Evolutionary conservation across 2,797 vertebrate genomes (phyloP).

Genomic region (Sebastolobus alascanus): DNA sequence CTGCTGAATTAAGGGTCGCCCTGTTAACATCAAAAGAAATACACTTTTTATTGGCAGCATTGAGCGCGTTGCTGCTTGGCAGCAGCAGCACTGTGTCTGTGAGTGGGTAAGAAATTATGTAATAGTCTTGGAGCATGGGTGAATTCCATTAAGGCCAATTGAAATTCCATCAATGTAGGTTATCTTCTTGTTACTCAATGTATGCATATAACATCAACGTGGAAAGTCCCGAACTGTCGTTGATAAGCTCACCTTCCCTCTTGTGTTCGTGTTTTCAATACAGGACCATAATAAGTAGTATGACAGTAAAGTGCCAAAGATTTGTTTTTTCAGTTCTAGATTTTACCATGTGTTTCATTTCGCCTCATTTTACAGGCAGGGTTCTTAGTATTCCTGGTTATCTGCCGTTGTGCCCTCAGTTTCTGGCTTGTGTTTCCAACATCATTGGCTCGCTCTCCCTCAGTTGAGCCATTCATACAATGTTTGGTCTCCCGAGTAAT

Average conservation of each 20-base stretch:
- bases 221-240: neutral
- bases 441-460: neutral
- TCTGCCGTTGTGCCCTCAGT: neutral
- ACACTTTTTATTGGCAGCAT: neutral
- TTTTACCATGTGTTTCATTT: neutral
- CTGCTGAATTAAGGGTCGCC: neutral
- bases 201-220: neutral
- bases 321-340: neutral
- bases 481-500: conserved; percentile 13
- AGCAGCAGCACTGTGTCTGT: neutral
- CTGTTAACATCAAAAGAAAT: neutral
- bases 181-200: neutral
- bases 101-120: neutral
- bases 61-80: neutral
- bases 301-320: neutral
- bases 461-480: conserved; percentile 5
- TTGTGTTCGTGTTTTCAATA: neutral
- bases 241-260: neutral
- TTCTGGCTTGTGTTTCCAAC: neutral
- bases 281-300: neutral
- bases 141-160: neutral
- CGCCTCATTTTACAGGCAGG: neutral
- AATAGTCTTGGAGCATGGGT: neutral
- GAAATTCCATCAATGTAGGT: neutral
- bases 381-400: neutral